Evolutionary conservation across 1,140 invertebrate genomes (phyloP).

Genomic region (Ceratina australensis): DNA sequence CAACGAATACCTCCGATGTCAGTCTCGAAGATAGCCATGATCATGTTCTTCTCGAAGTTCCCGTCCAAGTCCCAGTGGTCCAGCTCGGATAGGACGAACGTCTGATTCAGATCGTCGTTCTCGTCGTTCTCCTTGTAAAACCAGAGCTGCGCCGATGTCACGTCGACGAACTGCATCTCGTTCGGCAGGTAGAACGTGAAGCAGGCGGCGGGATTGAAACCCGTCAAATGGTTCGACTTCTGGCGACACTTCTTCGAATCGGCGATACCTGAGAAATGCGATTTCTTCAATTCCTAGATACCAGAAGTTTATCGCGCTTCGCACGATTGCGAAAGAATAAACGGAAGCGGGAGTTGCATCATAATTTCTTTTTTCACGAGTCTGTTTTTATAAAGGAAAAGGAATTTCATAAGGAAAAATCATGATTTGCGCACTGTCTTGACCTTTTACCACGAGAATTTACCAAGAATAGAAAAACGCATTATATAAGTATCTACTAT

Average conservation of each 20-base stretch:
- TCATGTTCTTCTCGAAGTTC: conserved; percentile 86
- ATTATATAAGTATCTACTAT: too few relatives aligned
- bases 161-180: conserved; percentile 86
- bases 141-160: conserved; percentile 88
- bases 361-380: too few relatives aligned
- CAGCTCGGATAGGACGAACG: conserved; percentile 89
- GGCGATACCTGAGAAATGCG: conserved; percentile 55
- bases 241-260: conserved; percentile 71
- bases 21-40: conserved; percentile 87
- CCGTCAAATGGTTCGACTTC: conserved; percentile 72
- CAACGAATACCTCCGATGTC: conserved; percentile 80
- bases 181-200: conserved; percentile 84
- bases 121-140: conserved; percentile 86
- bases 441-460: too few relatives aligned
- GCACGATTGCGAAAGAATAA: too few relatives aligned
- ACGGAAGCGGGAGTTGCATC: too few relatives aligned
- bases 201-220: conserved; percentile 84
- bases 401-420: too few relatives aligned
- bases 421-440: too few relatives aligned
- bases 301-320: not conserved
- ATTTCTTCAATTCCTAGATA: not conserved
- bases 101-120: conserved; percentile 83
- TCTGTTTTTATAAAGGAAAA: too few relatives aligned
- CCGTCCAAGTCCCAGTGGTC: conserved; percentile 86
- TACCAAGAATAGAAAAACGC: too few relatives aligned